phyloP scores from a whole-genome alignment of 2,113 vertebrate species.

The Onychorhynchus coronatus region DNA sequence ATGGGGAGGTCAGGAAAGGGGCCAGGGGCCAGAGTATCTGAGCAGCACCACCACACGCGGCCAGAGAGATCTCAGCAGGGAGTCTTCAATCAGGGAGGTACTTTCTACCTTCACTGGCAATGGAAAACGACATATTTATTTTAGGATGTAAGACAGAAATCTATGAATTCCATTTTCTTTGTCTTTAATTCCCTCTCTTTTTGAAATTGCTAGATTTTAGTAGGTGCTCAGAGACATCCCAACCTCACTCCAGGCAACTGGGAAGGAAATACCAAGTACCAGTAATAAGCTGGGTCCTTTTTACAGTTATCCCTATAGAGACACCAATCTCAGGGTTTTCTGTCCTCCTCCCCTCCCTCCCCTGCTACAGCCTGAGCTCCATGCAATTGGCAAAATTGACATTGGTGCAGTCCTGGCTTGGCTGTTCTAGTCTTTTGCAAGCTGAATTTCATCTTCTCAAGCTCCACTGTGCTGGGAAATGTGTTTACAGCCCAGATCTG shows the following conservation, averaged over 20 bases:
- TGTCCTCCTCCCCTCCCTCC: not conserved
- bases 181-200: not conserved
- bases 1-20: not conserved
- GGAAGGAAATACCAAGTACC: not conserved
- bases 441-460: not conserved
- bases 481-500: not conserved
- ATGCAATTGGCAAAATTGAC: not conserved
- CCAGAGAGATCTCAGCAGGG: not conserved
- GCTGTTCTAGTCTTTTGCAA: not conserved
- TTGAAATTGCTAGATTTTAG: not conserved
- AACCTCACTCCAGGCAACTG: not conserved
- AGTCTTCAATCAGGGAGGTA: not conserved
- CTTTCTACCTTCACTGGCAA: not conserved
- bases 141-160: not conserved
- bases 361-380: not conserved
- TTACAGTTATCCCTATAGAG: rapidly evolving
- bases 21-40: not conserved
- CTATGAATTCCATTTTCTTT: not conserved
- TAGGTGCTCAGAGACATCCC: not conserved
- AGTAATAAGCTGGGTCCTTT: not conserved
- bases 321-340: not conserved
- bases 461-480: not conserved
- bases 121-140: not conserved
- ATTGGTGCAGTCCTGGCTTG: rapidly evolving
- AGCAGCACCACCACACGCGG: rapidly evolving